Base-by-base conservation (phyloP, 1,140 invertebrate genomes). In the Ips nitidus region DNA sequence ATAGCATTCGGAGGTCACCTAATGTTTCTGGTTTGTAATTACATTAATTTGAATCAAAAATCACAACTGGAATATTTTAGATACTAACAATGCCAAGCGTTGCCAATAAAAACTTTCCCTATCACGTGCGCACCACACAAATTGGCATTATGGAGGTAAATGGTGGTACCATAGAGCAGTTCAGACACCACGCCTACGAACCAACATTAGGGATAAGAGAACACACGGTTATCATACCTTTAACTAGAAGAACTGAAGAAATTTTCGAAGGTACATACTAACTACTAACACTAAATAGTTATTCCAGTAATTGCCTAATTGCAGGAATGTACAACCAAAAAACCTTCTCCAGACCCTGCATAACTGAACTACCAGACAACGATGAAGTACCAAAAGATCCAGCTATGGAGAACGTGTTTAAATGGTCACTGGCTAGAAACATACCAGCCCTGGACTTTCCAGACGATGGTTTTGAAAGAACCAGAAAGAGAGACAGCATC, bases 81-180 rank as follows among this genome's bases (percentile, higher is more conserved):
- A 81, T 91, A 38, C 77, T 95, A 66, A 94, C 93, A 0, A 81
- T 91, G 71, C 93, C 93, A 37, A 88, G 89, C 5, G 87, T 89
- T 56, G 90, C 91, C 1, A 94, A 94, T 74, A 89, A 89, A 74
- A 93, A 93, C 75, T 94, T 95, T 76, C 93, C 93, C 0, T 95
- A 91, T 78, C 93, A 95, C 76, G 90, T 95, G 1, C 79, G 90
- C 56, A 94, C 93, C 0, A 89, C 91, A 4, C 93, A 95, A 81
- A 89, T 90, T 50, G 87, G 87, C 4, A 83, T 88, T 3, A 88
- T 89, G 85, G 85, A 88, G 79, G 77, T 84, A 57, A 79, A 76
- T 47, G 78, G 79, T 72, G 83, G 83, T 50, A 82, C 81, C n/a
- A 77, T 87, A 3, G 86, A 89, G 70, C 80, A 84, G 52, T 90